Percentiles rank a stretch among this genome's conserved stretches.
Conservation (phyloP, 2,888 invertebrate species). For the Heteromurus nitidus region DNA sequence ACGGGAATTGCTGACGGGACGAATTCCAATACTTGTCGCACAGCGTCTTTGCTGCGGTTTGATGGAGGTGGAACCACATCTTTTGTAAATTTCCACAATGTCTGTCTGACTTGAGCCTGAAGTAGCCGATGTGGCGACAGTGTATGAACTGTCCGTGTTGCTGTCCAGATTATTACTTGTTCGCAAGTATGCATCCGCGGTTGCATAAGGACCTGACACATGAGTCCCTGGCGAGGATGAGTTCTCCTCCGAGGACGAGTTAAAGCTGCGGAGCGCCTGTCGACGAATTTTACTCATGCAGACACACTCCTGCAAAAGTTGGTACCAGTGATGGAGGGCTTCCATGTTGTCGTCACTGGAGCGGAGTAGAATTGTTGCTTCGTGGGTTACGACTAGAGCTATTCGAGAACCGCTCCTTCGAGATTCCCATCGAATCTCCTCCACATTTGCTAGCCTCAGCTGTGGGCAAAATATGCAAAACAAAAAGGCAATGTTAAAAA, state of each 20-base stretch:
- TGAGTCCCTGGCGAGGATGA: constrained; percentile 16
- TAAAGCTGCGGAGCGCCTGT: constrained; percentile 78
- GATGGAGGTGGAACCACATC: constrained; percentile 38
- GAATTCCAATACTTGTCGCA: not conserved
- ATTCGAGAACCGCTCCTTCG: constrained; percentile 81
- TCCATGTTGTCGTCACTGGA: constrained; percentile 75
- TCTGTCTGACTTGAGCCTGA: constrained; percentile 48
- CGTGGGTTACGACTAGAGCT: constrained; percentile 77
- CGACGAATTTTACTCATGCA: constrained; percentile 81
- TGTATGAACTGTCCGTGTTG: constrained; percentile 43
- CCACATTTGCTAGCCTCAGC: constrained; percentile 81
- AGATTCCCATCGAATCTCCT: constrained; percentile 82
- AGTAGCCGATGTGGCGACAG: constrained; percentile 48
- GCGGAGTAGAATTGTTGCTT: constrained; percentile 77
- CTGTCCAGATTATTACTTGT: not conserved
- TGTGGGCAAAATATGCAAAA: not conserved
- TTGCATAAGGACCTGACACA: constrained; percentile 2
- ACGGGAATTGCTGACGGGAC: no score
- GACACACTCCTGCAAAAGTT: constrained; percentile 81
- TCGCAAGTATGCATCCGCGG: constrained; percentile 9
- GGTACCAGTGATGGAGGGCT: constrained; percentile 82
- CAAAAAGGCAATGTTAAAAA: not conserved
- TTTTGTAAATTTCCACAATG: constrained; percentile 45
- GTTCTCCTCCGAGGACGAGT: constrained; percentile 74
- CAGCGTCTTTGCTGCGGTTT: not conserved